phyloP scores from a whole-genome alignment of 2,113 vertebrate species.

The Solea senegalensis region DNA sequence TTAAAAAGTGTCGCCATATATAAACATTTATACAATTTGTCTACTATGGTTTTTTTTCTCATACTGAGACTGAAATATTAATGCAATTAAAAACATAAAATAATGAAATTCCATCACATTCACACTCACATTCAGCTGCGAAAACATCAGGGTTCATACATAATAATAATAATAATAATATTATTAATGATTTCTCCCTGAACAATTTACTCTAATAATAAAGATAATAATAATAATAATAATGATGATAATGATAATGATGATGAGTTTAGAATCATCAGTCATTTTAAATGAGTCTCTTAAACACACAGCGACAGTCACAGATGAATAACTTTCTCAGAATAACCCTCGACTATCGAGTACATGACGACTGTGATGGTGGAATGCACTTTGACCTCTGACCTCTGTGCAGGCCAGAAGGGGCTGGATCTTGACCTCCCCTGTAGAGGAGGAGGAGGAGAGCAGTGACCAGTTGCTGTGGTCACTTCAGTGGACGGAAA shows the following conservation, averaged over 20 bases:
- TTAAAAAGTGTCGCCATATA: too few relatives aligned
- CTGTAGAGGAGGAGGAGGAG: constrained; percentile 7
- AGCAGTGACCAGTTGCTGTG: constrained; percentile 66
- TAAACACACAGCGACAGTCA: constrained; percentile 20
- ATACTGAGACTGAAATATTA: too few relatives aligned
- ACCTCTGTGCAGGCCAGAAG: constrained; percentile 41
- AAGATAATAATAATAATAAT: constrained; percentile 22
- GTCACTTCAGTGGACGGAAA: constrained; percentile 46
- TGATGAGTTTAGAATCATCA: too few relatives aligned
- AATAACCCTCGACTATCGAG: constrained; percentile 62
- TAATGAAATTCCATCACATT: constrained; percentile 12
- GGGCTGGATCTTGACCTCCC: constrained; percentile 52
- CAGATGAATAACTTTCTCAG: constrained; percentile 57
- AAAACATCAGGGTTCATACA: constrained; percentile 25
- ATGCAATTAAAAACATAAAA: too few relatives aligned
- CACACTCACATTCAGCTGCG: constrained; percentile 7
- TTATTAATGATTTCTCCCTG: constrained; percentile 3
- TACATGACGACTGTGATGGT: constrained; percentile 30
- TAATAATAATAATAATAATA: constrained; percentile 34
- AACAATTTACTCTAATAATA: constrained; percentile 17
- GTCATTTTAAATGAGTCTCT: too few relatives aligned
- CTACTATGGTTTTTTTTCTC: too few relatives aligned
- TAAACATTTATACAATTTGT: too few relatives aligned
- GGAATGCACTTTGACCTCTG: constrained; percentile 69
- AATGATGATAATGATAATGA: too few relatives aligned